Evolutionary conservation across 2,113 vertebrate species (phyloP).

Genomic region (Phrynocephalus versicolor): DNA sequence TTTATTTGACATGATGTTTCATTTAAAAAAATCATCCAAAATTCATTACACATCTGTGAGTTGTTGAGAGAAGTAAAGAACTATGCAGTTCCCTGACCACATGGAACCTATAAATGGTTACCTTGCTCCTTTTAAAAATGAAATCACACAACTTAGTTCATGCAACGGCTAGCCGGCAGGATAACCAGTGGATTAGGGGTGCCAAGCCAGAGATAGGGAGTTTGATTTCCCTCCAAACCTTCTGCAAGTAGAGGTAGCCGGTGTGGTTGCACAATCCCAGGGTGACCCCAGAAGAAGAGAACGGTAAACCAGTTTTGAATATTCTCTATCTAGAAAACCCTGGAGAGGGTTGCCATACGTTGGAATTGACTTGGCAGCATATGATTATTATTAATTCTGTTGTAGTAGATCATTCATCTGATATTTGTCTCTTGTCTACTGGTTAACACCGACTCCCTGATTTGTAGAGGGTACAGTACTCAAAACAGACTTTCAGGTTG

Average conservation of each 20-base stretch:
- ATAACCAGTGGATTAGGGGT: background rate
- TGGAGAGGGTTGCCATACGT: too few species aligned
- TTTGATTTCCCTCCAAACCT: too few species aligned
- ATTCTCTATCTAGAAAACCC: too few species aligned
- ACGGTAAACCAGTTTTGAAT: too few species aligned
- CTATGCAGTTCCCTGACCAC: background rate
- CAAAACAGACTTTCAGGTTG: background rate
- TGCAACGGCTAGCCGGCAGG: background rate
- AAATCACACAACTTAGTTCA: background rate
- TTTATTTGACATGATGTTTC: background rate
- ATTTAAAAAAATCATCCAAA: background rate
- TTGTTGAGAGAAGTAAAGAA: background rate
- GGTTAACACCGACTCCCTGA: background rate
- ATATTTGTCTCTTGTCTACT: background rate
- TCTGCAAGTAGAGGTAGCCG: too few species aligned
- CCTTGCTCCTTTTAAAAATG: background rate
- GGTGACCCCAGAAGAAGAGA: too few species aligned
- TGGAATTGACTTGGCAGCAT: too few species aligned
- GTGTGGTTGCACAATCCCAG: too few species aligned
- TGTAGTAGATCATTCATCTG: too few species aligned
- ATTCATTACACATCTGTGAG: background rate
- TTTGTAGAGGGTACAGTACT: background rate
- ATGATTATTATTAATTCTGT: too few species aligned
- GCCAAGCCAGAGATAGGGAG: too few species aligned
- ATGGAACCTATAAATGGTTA: background rate